These are phyloP conservation scores for Drosophila paramelanica DNA, from an alignment of 2,888 invertebrate species.

Conservation along the genomic window DNA sequence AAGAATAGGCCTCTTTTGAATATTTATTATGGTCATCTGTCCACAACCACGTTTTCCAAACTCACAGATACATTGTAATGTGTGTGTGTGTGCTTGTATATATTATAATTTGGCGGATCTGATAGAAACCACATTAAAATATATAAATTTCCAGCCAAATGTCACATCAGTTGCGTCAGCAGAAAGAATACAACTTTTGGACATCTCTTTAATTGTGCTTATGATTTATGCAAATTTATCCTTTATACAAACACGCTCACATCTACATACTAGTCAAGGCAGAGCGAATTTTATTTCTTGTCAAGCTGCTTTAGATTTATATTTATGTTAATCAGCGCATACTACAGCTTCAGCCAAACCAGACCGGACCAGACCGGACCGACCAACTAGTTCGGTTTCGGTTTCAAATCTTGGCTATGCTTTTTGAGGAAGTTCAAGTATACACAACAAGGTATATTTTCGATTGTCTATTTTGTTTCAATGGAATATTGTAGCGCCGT, in stretches of 20 bases:
- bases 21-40: conserved; percentile 36
- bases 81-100: conserved; percentile 3
- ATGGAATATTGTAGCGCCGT: conserved; percentile 15
- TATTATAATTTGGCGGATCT: conserved; percentile 75
- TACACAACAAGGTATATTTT: conserved; percentile 1
- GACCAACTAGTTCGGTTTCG: conserved; percentile 46
- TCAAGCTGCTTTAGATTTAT: conserved; percentile 69
- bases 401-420: conserved; percentile 16
- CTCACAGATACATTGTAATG: not conserved
- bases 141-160: conserved; percentile 49
- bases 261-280: conserved; percentile 67
- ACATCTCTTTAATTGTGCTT: conserved; percentile 72
- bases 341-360: conserved; percentile 13
- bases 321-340: conserved; percentile 65
- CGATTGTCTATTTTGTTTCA: conserved; percentile 6
- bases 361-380: conserved; percentile 22
- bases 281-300: conserved; percentile 64
- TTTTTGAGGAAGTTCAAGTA: conserved; percentile 40
- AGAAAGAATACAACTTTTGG: conserved; percentile 47
- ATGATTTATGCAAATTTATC: conserved; percentile 80
- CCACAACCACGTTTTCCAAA: conserved; percentile 17
- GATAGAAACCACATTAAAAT: conserved; percentile 30
- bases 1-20: conserved; percentile 46
- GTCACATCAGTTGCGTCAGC: conserved; percentile 67
- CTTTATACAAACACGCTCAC: conserved; percentile 51